Base-by-base conservation (phyloP, 2,797 vertebrate genomes). In the Amblyopsis hoosieri region DNA sequence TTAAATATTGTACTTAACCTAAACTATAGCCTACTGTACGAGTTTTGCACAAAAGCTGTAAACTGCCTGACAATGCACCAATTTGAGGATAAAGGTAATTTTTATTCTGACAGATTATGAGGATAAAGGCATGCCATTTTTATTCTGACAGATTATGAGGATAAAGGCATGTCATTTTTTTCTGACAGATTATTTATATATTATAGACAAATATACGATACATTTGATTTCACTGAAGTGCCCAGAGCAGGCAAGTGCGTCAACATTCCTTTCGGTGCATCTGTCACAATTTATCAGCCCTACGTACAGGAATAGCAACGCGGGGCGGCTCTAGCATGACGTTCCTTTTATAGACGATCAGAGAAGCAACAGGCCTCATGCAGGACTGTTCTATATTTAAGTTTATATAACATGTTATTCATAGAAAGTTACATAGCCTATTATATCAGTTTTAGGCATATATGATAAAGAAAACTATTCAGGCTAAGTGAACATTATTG, bases 281-380 rank as follows among this genome's bases (percentile, higher is more conserved):
- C 96, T 99, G 97, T 97, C 92, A 86, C 90, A 88, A 74, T 91
- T 92, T 93, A 91, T 98, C 97, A 98, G 93, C 88, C 77, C 85
- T 73, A 82, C 57, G 79, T 93, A 96, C 95, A 91, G 87, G 92
- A 99, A 99, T 99, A 99, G 98, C 90, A 93, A 84, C 85, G 53
- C 75, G 84, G 85, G 82, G 85, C 53, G 48, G 73, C 80, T 88
- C 75, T 76, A 79, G 78, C 80, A 88, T 88, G 66, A 81, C 86
- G 91, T 94, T 93, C 94, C 95, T 95, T 97, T 96, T 95, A 96
- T 96, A 97, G 95, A 91, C 86, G 92, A 89, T 87, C 85, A 89
- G 85, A 83, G 60, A 67, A 87, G 83, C 77, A 72, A 62, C 74
- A 81, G 84, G 67, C 74, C 70, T 70, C 76, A 66, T 84, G 80